Percentiles rank a stretch among this genome's conserved stretches.
These are phyloP conservation scores for Spermophilus dauricus DNA, from an alignment of 2,113 vertebrate species.

Conservation along the genomic window DNA sequence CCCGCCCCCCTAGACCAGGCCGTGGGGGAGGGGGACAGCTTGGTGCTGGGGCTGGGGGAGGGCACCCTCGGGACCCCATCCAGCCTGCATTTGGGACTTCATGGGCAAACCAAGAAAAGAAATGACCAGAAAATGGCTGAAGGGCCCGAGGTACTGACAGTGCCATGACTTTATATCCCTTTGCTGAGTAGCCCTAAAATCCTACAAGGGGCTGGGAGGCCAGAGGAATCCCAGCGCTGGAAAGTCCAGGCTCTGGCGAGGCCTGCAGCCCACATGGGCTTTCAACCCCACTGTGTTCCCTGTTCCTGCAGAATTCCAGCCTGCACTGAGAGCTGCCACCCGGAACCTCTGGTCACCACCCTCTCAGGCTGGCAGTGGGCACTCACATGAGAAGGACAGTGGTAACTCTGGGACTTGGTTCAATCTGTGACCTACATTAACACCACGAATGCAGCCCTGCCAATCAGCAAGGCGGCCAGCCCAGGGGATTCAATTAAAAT, in stretches of 20 bases:
- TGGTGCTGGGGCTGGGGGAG: too few relatives aligned
- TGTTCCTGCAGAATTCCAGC: rapidly evolving
- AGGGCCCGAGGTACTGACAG: rapidly evolving
- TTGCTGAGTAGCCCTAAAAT: not conserved
- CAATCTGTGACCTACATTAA: constrained; percentile 70
- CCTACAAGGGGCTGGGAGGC: not conserved
- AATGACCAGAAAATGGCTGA: not conserved
- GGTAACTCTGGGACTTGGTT: not conserved
- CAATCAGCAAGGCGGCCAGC: constrained; percentile 68
- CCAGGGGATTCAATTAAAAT: constrained; percentile 86
- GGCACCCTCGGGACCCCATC: rapidly evolving
- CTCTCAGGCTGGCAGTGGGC: not conserved
- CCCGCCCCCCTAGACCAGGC: too few relatives aligned
- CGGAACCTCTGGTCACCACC: not conserved
- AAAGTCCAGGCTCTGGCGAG: rapidly evolving
- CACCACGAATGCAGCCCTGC: constrained; percentile 17
- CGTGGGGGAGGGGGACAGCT: too few relatives aligned
- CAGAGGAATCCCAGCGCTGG: rapidly evolving
- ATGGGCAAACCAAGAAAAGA: not conserved
- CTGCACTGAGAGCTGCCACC: not conserved
- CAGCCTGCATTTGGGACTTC: rapidly evolving
- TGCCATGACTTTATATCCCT: rapidly evolving
- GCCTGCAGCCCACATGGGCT: rapidly evolving
- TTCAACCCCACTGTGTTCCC: rapidly evolving
- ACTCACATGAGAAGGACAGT: rapidly evolving